These are phyloP conservation scores for Aspidapion aeneum DNA, from an alignment of 2,888 invertebrate genomes.

Conservation along the genomic window DNA sequence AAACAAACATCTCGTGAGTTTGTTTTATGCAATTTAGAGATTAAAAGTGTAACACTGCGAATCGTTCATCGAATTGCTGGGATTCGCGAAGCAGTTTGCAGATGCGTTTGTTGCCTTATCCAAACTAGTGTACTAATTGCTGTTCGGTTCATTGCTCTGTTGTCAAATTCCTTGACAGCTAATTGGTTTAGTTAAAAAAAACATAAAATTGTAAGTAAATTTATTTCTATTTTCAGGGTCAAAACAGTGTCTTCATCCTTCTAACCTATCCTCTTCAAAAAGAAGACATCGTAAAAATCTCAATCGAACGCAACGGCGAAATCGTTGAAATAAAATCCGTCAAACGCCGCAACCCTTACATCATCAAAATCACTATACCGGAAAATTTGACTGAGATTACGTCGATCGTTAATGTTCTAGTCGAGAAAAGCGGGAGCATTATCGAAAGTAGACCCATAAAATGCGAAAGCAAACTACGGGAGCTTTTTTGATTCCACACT, in stretches of 20 bases:
- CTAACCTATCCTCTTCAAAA: constrained; percentile 74
- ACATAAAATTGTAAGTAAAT: too few relatives aligned
- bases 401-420: constrained; percentile 75
- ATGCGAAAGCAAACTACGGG: constrained; percentile 80
- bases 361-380: constrained; percentile 79
- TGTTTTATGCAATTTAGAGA: too few relatives aligned
- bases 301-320: constrained; percentile 78
- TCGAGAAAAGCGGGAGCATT: constrained; percentile 76
- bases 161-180: too few relatives aligned
- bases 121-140: too few relatives aligned
- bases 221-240: constrained; percentile 68
- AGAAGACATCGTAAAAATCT: constrained; percentile 73
- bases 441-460: constrained; percentile 82
- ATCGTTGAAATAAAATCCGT: constrained; percentile 65
- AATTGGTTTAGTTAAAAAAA: too few relatives aligned
- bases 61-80: too few relatives aligned
- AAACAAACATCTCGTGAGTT: too few relatives aligned
- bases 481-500: constrained; percentile 62
- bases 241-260: constrained; percentile 76
- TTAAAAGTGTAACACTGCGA: too few relatives aligned
- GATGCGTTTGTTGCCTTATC: too few relatives aligned
- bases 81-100: too few relatives aligned
- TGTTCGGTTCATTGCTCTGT: too few relatives aligned
- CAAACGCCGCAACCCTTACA: constrained; percentile 80
- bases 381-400: constrained; percentile 79